phyloP scores from a whole-genome alignment of 1,140 invertebrate species.

The Drosophila cardini region DNA sequence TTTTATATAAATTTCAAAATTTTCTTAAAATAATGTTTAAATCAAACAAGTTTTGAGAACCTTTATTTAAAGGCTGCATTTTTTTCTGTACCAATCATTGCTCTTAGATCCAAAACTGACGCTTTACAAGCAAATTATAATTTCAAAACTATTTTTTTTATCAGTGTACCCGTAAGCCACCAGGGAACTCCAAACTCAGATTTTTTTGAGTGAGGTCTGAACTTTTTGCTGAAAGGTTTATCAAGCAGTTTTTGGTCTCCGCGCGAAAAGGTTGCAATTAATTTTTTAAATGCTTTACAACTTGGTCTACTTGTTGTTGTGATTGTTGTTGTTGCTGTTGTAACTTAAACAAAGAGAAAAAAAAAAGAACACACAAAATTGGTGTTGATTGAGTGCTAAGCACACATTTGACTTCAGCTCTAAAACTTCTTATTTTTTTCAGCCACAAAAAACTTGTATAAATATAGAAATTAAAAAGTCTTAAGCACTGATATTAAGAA shows the following conservation, averaged over 20 bases:
- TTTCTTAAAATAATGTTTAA: too few relatives aligned
- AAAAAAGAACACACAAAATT: slow-evolving; percentile 9
- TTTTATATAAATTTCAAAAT: too few relatives aligned
- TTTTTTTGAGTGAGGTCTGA: slow-evolving; percentile 24
- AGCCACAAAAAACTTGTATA: background rate
- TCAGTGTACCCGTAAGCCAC: background rate
- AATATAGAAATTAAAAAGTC: background rate
- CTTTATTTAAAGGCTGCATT: too few relatives aligned
- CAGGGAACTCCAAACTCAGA: background rate
- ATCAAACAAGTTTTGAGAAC: too few relatives aligned
- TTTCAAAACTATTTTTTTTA: too few relatives aligned
- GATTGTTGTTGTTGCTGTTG: background rate
- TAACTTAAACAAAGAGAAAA: slow-evolving; percentile 27
- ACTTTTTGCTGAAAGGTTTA: slow-evolving; percentile 55
- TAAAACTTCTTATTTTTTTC: slow-evolving; percentile 4
- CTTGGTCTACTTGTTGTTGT: slow-evolving; percentile 30
- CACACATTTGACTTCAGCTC: slow-evolving; percentile 20
- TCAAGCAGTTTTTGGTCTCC: slow-evolving; percentile 28
- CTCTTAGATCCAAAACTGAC: too few relatives aligned
- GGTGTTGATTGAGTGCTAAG: slow-evolving; percentile 45
- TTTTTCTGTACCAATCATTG: too few relatives aligned
- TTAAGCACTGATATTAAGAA: too few relatives aligned
- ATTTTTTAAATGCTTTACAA: slow-evolving; percentile 74
- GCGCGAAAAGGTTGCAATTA: slow-evolving; percentile 53
- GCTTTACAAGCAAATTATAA: too few relatives aligned